A percentile compares a stretch with the other conserved stretches of the same genome.
Evolutionary conservation across 2,113 vertebrate genomes (phyloP).

Genomic region (Hoplias malabaricus): DNA sequence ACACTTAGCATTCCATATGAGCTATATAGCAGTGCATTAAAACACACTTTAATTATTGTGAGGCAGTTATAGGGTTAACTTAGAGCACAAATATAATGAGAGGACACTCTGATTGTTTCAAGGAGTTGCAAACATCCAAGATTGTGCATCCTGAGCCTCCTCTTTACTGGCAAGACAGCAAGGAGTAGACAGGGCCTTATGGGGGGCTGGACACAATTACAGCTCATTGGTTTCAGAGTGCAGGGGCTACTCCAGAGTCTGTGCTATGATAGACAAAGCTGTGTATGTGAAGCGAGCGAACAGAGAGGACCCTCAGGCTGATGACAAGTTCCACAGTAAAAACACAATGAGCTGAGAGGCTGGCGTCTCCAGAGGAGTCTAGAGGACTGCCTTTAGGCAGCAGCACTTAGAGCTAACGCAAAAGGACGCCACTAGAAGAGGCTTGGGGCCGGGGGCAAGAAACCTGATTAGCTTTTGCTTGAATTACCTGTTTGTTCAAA

Average conservation of each 20-base stretch:
- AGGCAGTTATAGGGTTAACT: too few relatives aligned
- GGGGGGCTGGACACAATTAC: conserved; percentile 69
- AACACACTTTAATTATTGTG: too few relatives aligned
- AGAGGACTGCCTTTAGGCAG: conserved; percentile 30
- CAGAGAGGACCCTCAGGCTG: conserved; percentile 25
- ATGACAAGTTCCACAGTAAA: conserved; percentile 45
- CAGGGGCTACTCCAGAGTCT: conserved; percentile 56
- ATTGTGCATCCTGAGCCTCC: too few relatives aligned
- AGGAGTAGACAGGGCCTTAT: too few relatives aligned
- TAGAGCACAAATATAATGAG: too few relatives aligned
- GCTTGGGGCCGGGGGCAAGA: conserved; percentile 27
- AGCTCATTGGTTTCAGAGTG: conserved; percentile 68
- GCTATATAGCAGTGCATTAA: too few relatives aligned
- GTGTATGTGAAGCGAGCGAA: conserved; percentile 54
- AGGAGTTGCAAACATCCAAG: too few relatives aligned
- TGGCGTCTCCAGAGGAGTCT: conserved; percentile 18
- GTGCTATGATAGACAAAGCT: conserved; percentile 66
- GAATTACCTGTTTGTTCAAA: conserved; percentile 43
- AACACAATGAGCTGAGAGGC: conserved; percentile 62
- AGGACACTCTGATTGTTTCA: too few relatives aligned
- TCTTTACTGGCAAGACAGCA: too few relatives aligned
- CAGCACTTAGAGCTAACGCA: conserved; percentile 38
- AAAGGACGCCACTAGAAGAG: conserved; percentile 31
- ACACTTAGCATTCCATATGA: too few relatives aligned
- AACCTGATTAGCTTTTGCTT: conserved; percentile 38